Conservation (phyloP, 1,140 invertebrate species). For the Colletes latitarsis region DNA sequence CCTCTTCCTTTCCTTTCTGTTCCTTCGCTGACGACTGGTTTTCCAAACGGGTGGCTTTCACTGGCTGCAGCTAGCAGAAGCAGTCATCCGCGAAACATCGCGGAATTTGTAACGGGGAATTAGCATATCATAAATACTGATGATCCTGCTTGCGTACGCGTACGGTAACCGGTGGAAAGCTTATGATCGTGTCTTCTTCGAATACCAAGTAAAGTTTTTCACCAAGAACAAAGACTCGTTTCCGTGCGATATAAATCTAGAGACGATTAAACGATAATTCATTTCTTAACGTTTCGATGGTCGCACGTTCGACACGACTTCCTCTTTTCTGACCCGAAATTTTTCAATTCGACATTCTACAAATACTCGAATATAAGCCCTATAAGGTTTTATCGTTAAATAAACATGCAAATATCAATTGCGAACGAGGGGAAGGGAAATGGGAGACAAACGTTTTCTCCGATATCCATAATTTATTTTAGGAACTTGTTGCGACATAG, state of each 20-base stretch:
- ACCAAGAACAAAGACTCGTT: not conserved
- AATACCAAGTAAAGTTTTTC: slow-evolving; percentile 10
- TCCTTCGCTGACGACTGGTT: slow-evolving; percentile 60
- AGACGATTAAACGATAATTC: not conserved
- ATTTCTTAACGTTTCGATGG: too few species aligned
- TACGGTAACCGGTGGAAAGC: slow-evolving; percentile 5
- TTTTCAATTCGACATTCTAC: too few species aligned
- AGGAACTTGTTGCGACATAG: slow-evolving; percentile 76
- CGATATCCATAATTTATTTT: slow-evolving; percentile 74
- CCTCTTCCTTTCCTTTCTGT: slow-evolving; percentile 53
- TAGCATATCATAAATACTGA: slow-evolving; percentile 81
- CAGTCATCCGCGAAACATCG: slow-evolving; percentile 71
- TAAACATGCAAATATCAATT: not conserved
- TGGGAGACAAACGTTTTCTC: slow-evolving; percentile 12
- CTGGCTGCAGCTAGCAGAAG: slow-evolving; percentile 51
- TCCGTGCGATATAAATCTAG: not conserved
- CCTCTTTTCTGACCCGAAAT: too few species aligned
- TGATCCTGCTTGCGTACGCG: slow-evolving; percentile 45
- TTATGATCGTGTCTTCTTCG: slow-evolving; percentile 43
- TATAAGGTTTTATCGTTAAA: too few species aligned
- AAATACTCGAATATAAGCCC: too few species aligned
- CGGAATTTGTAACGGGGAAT: slow-evolving; percentile 79
- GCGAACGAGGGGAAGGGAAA: not conserved
- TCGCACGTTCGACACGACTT: too few species aligned
- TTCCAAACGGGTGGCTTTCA: slow-evolving; percentile 69